Conservation (phyloP, 2,797 vertebrate genomes). For the Urocyon cinereoargenteus region DNA sequence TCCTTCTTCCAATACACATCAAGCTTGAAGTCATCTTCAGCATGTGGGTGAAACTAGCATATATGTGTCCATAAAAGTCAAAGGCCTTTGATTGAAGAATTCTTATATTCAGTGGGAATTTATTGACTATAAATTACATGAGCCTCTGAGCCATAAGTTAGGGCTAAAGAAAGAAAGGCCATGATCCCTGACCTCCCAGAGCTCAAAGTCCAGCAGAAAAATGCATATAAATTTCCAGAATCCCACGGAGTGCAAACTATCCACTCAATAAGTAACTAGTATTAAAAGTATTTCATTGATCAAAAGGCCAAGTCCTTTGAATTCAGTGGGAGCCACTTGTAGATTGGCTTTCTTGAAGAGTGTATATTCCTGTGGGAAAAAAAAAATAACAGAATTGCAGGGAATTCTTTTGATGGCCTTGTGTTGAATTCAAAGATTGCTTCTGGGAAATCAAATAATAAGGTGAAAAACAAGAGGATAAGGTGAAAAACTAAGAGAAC, state of each 20-base stretch:
- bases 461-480: background rate
- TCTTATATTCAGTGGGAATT: conserved; percentile 19
- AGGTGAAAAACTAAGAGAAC: background rate
- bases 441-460: background rate
- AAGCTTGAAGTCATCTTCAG: background rate
- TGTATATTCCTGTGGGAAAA: background rate
- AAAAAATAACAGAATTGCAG: background rate
- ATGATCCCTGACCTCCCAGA: background rate
- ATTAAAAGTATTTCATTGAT: background rate
- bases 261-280: background rate
- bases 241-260: background rate
- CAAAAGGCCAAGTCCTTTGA: background rate
- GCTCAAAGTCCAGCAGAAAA: background rate
- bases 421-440: background rate
- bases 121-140: background rate
- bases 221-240: background rate
- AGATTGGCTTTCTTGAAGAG: background rate
- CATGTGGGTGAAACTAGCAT: background rate
- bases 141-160: background rate
- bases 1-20: background rate
- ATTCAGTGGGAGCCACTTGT: background rate
- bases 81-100: conserved; percentile 2
- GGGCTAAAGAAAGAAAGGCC: background rate
- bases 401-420: background rate
- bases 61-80: background rate